phyloP scores from a whole-genome alignment of 2,888 invertebrate species.

The Volucella inflata region DNA sequence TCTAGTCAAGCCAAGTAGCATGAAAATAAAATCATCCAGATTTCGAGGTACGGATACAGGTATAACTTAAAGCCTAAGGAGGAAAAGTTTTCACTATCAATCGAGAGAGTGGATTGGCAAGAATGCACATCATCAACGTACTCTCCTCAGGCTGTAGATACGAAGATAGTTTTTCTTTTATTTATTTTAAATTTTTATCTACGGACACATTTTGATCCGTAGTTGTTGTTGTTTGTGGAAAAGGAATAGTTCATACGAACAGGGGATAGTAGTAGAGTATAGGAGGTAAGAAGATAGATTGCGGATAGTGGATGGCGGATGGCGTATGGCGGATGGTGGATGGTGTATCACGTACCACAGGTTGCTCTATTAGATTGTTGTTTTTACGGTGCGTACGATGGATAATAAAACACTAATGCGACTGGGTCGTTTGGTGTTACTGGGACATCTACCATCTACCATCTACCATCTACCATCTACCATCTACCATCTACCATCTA shows the following conservation, averaged over 20 bases:
- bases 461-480: no score
- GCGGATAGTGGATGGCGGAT: no score
- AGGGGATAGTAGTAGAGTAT: constrained; percentile 2
- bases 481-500: not conserved
- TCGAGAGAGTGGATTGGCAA: constrained; percentile 71
- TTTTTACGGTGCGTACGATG: constrained; percentile 47
- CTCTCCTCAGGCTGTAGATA: constrained; percentile 34
- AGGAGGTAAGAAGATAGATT: no score
- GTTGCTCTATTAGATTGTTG: constrained; percentile 67
- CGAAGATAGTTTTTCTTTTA: constrained; percentile 9
- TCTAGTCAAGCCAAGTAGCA: constrained; percentile 30
- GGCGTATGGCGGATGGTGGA: no score
- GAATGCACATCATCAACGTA: constrained; percentile 22
- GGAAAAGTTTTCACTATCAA: constrained; percentile 74
- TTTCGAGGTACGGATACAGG: no score
- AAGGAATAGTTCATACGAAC: not conserved
- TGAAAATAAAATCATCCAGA: constrained; percentile 45
- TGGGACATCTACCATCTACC: constrained; percentile 38
- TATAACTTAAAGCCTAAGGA: constrained; percentile 24
- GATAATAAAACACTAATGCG: constrained; percentile 61
- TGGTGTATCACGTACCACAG: constrained; percentile 36
- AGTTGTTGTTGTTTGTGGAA: no score
- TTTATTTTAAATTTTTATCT: constrained; percentile 54
- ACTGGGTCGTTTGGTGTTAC: constrained; percentile 68
- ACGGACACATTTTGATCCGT: not conserved